phyloP scores from a whole-genome alignment of 2,113 vertebrate species.

The Labeo catla region DNA sequence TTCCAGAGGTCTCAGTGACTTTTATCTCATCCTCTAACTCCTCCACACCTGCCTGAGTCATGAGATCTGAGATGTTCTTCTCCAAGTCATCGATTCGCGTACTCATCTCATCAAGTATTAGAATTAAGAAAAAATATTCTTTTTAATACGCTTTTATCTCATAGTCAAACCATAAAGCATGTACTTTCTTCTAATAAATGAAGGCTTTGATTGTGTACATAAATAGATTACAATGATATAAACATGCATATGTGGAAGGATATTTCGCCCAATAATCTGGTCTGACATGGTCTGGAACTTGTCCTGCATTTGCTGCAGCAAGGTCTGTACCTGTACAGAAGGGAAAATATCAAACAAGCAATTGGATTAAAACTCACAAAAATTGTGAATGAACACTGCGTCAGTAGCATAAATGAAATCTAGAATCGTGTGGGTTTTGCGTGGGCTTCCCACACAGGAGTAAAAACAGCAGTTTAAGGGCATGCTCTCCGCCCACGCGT shows the following conservation, averaged over 20 bases:
- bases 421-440: conserved; percentile 32
- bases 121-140: conserved; percentile 74
- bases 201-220: background rate
- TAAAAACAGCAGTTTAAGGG: conserved; percentile 35
- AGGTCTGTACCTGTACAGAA: conserved; percentile 86
- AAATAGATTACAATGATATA: background rate
- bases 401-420: background rate
- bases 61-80: conserved; percentile 97
- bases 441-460: conserved; percentile 30
- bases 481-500: conserved; percentile 40
- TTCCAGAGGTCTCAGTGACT: conserved; percentile 60
- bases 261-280: conserved; percentile 99
- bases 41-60: conserved; percentile 96
- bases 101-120: conserved; percentile 95
- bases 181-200: background rate
- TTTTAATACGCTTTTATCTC: background rate
- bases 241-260: conserved; percentile 74
- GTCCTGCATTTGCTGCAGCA: conserved; percentile 71
- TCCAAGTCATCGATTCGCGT: conserved; percentile 97
- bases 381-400: conserved; percentile 14
- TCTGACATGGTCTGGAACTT: conserved; percentile 99
- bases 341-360: background rate
- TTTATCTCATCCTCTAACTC: conserved; percentile 90
- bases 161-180: background rate
- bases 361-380: background rate